Evolutionary conservation across 35 echinoderm and acorn worm genomes (phyloP), one percentile per base, ranked within the genome.

Genomic region (Eucidaris tribuloides): DNA sequence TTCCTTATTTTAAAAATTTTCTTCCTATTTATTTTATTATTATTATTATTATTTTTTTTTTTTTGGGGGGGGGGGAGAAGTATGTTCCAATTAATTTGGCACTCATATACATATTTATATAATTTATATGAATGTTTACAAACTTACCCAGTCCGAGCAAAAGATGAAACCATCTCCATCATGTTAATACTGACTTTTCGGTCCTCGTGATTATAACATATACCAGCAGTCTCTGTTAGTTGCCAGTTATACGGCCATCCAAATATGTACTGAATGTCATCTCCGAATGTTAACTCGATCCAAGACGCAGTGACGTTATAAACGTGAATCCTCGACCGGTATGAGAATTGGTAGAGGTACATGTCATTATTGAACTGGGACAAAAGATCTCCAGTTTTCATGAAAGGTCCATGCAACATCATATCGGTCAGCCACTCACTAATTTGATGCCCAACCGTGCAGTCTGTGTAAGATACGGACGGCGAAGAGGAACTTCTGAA

Each of bases 131-230:
- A 59, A 59, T 24, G 56, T 59, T 24, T 24, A 59, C 2, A 59
- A 60, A 25, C 68, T 41, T 74, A 74, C 68, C 68, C 68, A n/a
- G 68, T 43, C 41, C 37, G 29, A 15, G 68, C 68, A 74, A 74
- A 74, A 5, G 68, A 35, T 17, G 68, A 74, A n/a, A 74, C 44
- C 68, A 74, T 74, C 44, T 74, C 68, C 68, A 74, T 74, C 35
- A 74, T 42, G 41, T 74, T 74, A 36, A 42, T 74, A 22, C 7
- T 13, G 18, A 74, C 68, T 44, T 41, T 44, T 22, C 68, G 38
- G 20, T 74, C 68, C 11, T 25, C 9, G 1, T 7, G 35, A 40
- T 22, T 74, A 40, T 41, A 74, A 24, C 68, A 27, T 24, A 17
- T 43, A 9, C 7, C 37, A 52, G n/a, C 48, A 20, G 35, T 44